Evolutionary conservation across 1,140 invertebrate species (phyloP).

Genomic region (Caenorhabditis brenneri): DNA sequence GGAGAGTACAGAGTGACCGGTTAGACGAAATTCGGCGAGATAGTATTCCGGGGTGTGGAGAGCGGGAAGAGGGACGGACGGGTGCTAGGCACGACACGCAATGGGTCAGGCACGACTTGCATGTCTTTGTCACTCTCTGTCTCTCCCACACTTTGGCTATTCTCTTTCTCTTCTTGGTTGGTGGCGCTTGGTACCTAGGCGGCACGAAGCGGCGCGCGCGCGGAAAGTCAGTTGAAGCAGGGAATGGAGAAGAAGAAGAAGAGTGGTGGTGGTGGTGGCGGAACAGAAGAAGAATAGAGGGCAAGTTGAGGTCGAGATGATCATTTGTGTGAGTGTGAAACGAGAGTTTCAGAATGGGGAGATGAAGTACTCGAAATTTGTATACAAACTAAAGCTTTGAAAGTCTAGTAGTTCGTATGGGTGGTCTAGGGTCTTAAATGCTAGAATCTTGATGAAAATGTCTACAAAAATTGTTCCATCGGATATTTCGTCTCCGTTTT

Average conservation of each 20-base stretch:
- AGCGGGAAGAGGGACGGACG: not conserved
- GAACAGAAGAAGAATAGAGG: slow-evolving; percentile 18
- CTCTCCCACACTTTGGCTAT: not conserved
- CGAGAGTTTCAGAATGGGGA: no score
- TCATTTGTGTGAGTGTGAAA: not conserved
- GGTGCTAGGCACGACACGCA: slow-evolving; percentile 36
- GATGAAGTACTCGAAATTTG: no score
- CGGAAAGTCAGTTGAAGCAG: not conserved
- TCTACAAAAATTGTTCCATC: no score
- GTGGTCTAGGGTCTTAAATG: no score
- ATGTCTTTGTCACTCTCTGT: not conserved
- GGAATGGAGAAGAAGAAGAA: not conserved
- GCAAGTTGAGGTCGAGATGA: not conserved
- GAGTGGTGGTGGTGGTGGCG: not conserved
- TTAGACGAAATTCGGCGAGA: not conserved
- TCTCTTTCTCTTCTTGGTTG: not conserved
- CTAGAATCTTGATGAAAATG: no score
- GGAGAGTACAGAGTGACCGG: slow-evolving; percentile 30
- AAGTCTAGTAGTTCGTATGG: no score
- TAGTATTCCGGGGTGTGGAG: not conserved
- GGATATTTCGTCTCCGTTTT: no score
- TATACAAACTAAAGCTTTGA: no score
- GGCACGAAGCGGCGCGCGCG: slow-evolving; percentile 40
- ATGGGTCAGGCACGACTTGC: slow-evolving; percentile 36
- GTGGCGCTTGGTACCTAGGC: slow-evolving; percentile 39